Conservation (phyloP, 1,140 invertebrate species). For the Drosophila tani region DNA sequence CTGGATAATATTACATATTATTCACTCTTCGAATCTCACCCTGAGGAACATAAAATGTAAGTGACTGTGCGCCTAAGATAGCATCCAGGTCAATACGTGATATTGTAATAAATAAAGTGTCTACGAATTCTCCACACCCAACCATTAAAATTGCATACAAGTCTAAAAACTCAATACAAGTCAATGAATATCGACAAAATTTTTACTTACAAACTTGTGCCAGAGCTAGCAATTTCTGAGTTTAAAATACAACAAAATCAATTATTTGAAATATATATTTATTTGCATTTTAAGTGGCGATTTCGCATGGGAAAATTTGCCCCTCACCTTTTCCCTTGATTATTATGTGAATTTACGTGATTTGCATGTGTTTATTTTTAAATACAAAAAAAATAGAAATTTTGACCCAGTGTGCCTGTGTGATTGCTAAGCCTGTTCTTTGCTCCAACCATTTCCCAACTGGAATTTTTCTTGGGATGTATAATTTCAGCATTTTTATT, state of each 20-base stretch:
- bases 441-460: neutral
- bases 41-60: conserved; percentile 6
- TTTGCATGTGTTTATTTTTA: conserved; percentile 5
- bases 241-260: neutral
- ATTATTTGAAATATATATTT: neutral
- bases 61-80: conserved; percentile 10
- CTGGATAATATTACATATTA: too few relatives aligned
- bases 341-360: too few relatives aligned
- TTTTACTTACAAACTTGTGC: neutral
- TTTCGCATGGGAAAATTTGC: neutral
- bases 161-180: too few relatives aligned
- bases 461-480: conserved; percentile 4
- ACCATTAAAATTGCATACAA: too few relatives aligned
- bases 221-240: neutral
- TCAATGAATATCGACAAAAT: neutral
- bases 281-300: neutral
- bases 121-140: too few relatives aligned
- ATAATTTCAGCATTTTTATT: too few relatives aligned
- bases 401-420: conserved; percentile 1
- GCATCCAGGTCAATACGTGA: neutral
- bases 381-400: conserved; percentile 2
- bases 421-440: too few relatives aligned
- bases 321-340: neutral
- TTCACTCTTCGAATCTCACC: conserved; percentile 7
- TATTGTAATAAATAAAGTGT: neutral